phyloP scores from a whole-genome alignment of 2,888 invertebrate genomes.

The Labia minor region DNA sequence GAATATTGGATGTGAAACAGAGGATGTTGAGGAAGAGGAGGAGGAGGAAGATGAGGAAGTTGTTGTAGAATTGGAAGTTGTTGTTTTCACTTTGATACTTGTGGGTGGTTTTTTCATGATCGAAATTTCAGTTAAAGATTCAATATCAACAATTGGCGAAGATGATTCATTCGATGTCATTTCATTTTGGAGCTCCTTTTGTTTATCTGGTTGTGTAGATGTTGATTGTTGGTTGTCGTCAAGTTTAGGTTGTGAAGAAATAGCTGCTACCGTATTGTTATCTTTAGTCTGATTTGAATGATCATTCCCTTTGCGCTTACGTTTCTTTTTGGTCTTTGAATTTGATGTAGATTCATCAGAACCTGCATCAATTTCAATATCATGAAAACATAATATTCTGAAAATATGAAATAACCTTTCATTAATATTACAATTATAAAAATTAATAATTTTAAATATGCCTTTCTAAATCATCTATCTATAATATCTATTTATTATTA shows the following conservation, averaged over 20 bases:
- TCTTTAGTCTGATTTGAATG: background rate
- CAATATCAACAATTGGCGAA: background rate
- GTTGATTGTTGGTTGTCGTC: background rate
- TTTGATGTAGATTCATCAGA: constrained; percentile 34
- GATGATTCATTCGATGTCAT: constrained; percentile 13
- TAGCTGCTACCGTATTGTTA: background rate
- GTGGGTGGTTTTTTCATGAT: background rate
- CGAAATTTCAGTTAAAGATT: background rate
- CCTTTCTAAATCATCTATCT: too few relatives aligned
- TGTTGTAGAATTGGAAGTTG: too few relatives aligned
- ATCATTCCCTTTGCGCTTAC: constrained; percentile 16
- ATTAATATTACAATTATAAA: too few relatives aligned
- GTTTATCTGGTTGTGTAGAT: background rate
- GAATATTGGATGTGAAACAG: background rate
- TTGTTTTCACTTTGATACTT: background rate
- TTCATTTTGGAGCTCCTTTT: constrained; percentile 13
- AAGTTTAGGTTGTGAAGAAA: background rate
- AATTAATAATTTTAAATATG: too few relatives aligned
- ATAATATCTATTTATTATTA: too few relatives aligned
- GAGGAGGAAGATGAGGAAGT: background rate
- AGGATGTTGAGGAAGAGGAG: background rate
- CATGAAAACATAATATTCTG: constrained; percentile 65
- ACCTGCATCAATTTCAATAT: constrained; percentile 49
- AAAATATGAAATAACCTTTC: constrained; percentile 22
- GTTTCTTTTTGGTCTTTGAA: constrained; percentile 25